Conservation (phyloP, 2,888 invertebrate genomes). For the Noctua fimbriata region DNA sequence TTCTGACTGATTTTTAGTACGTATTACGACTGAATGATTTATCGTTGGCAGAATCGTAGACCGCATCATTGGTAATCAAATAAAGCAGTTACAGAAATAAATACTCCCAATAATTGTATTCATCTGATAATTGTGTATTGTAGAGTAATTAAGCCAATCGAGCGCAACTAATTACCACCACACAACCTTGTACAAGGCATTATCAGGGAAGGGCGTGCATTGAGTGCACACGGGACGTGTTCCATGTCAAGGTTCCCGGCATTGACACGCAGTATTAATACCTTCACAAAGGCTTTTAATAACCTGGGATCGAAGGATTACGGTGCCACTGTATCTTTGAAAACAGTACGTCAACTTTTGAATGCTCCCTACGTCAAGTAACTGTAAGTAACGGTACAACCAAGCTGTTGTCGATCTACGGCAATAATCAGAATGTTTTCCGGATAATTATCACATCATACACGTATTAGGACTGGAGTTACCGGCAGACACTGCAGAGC, state of each 20-base stretch:
- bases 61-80: background rate
- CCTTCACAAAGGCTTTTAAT: slow-evolving; percentile 39
- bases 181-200: slow-evolving; percentile 25
- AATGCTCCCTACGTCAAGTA: too few relatives aligned
- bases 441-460: background rate
- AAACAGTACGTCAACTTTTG: background rate
- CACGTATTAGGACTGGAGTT: background rate
- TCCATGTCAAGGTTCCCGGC: slow-evolving; percentile 50
- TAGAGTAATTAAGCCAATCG: background rate
- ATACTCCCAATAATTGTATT: background rate
- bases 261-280: slow-evolving; percentile 59
- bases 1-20: background rate
- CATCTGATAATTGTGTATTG: background rate
- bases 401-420: background rate
- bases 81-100: background rate
- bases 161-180: slow-evolving; percentile 31
- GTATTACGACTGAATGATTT: background rate
- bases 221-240: slow-evolving; percentile 33
- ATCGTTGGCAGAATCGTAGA: background rate
- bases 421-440: background rate
- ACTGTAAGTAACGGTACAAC: background rate
- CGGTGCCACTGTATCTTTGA: slow-evolving; percentile 12
- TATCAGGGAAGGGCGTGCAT: slow-evolving; percentile 37
- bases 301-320: slow-evolving; percentile 37
- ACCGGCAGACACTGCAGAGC: background rate